These are phyloP conservation scores for Mycogona germanica DNA, from an alignment of 2,888 invertebrate species.

Conservation along the genomic window DNA sequence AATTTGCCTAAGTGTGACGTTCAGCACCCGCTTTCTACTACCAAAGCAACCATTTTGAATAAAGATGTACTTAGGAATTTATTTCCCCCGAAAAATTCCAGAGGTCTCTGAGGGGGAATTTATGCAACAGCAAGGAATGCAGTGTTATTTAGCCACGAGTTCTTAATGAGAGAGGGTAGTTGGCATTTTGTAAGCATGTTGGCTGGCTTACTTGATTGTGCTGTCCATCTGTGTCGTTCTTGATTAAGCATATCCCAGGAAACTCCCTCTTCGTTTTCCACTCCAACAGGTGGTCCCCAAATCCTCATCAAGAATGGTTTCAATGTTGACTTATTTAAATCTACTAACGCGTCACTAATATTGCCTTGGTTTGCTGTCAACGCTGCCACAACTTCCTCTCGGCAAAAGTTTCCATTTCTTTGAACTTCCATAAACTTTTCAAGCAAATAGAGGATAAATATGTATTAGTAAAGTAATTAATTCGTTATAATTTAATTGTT, in stretches of 20 bases:
- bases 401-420: slow-evolving; percentile 51
- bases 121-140: too few relatives aligned
- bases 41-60: too few relatives aligned
- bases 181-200: not conserved
- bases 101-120: too few relatives aligned
- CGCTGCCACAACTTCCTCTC: slow-evolving; percentile 59
- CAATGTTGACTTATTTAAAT: slow-evolving; percentile 58
- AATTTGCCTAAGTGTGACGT: too few relatives aligned
- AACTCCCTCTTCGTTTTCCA: slow-evolving; percentile 38
- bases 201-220: not conserved
- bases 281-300: slow-evolving; percentile 53
- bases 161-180: not conserved
- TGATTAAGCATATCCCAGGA: not conserved
- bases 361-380: slow-evolving; percentile 58
- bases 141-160: too few relatives aligned
- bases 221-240: not conserved
- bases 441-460: slow-evolving; percentile 18
- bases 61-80: too few relatives aligned
- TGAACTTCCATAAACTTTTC: slow-evolving; percentile 48
- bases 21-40: too few relatives aligned
- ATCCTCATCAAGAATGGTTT: slow-evolving; percentile 69
- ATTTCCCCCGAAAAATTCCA: too few relatives aligned
- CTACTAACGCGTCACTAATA: slow-evolving; percentile 53
- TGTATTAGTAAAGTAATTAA: not conserved
- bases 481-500: not conserved